phyloP scores from a whole-genome alignment of 1,140 invertebrate species.

The Bacillus rossius region DNA sequence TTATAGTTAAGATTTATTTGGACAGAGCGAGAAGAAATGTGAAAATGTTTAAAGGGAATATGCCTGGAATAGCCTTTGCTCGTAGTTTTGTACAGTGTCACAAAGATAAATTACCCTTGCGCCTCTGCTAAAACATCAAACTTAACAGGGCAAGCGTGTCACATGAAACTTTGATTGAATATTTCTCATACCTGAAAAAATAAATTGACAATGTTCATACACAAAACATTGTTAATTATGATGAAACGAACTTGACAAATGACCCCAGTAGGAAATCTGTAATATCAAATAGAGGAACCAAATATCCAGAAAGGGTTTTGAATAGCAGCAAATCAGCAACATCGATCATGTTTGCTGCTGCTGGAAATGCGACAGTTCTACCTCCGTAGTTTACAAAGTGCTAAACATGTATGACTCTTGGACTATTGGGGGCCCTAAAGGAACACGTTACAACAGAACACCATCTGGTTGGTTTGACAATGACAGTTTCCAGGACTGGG shows the following conservation, averaged over 20 bases:
- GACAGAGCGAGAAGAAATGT: too few species aligned
- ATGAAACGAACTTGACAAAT: constrained; percentile 41
- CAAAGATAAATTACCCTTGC: too few species aligned
- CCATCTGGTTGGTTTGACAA: constrained; percentile 36
- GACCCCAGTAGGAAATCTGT: constrained; percentile 33
- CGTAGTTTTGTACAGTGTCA: too few species aligned
- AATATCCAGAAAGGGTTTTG: constrained; percentile 32
- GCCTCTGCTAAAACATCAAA: too few species aligned
- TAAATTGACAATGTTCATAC: not conserved
- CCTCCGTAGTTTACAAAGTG: constrained; percentile 25
- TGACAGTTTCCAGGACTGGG: constrained; percentile 31
- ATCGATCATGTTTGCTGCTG: constrained; percentile 28
- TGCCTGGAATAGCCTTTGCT: too few species aligned
- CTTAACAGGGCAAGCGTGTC: too few species aligned
- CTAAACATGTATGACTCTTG: constrained; percentile 21
- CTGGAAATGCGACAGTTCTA: constrained; percentile 18
- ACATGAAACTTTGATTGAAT: too few species aligned
- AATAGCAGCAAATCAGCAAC: constrained; percentile 20
- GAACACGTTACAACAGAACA: constrained; percentile 23
- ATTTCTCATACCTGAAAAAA: too few species aligned
- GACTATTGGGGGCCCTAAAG: constrained; percentile 23
- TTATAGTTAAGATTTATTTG: too few species aligned
- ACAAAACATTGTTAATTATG: constrained; percentile 36
- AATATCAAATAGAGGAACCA: constrained; percentile 28
- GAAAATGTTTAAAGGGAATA: too few species aligned